Evolutionary conservation across 2,888 invertebrate species (phyloP).

Genomic region (Tupiocoris notatus): DNA sequence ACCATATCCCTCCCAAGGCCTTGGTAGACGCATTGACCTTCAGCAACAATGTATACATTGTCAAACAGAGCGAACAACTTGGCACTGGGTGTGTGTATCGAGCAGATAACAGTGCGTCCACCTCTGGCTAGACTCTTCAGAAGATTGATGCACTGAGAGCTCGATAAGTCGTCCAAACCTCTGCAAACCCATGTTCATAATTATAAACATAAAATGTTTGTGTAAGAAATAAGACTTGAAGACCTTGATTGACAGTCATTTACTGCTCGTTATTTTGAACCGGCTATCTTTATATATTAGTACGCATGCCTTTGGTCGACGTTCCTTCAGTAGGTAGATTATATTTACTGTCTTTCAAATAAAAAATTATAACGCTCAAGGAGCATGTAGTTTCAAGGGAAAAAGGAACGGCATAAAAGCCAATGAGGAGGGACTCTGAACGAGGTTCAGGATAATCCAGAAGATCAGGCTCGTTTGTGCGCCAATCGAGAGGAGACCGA

Average conservation of each 20-base stretch:
- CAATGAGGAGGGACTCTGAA: too few species aligned
- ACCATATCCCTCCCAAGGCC: slow-evolving; percentile 77
- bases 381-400: too few species aligned
- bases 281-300: background rate
- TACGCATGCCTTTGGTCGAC: too few species aligned
- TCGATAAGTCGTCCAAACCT: slow-evolving; percentile 87
- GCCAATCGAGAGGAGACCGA: too few species aligned
- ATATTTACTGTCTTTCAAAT: too few species aligned
- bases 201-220: background rate
- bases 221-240: too few species aligned
- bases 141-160: slow-evolving; percentile 81
- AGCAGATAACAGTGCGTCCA: slow-evolving; percentile 89
- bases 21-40: slow-evolving; percentile 87
- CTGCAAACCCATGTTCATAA: slow-evolving; percentile 59
- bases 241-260: too few species aligned
- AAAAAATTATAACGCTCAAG: too few species aligned
- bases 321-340: too few species aligned
- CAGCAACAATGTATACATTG: slow-evolving; percentile 83
- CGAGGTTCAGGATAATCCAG: too few species aligned
- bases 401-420: too few species aligned
- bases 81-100: slow-evolving; percentile 95
- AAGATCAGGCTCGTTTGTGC: too few species aligned
- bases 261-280: background rate
- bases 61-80: slow-evolving; percentile 87
- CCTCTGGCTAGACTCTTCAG: slow-evolving; percentile 79